phyloP scores from a whole-genome alignment of 2,888 invertebrate species.

The Entomobrya proxima region DNA sequence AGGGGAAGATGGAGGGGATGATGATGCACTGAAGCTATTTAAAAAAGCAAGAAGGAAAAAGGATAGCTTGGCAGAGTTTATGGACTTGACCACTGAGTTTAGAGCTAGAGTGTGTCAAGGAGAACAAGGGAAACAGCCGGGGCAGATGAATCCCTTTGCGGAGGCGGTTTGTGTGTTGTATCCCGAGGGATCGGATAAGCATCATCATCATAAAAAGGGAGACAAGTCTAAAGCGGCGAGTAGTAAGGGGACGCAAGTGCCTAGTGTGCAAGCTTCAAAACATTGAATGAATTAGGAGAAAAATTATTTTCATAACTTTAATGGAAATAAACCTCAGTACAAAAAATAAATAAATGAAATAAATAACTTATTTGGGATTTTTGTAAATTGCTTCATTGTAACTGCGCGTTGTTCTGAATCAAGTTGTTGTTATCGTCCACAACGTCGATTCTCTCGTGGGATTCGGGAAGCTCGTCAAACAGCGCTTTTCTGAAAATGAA shows the following conservation, averaged over 20 bases:
- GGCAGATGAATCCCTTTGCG: conserved; percentile 31
- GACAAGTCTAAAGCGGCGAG: not conserved
- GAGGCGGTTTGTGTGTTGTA: conserved; percentile 45
- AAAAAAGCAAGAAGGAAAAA: conserved; percentile 42
- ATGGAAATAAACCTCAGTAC: not conserved
- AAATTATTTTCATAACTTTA: not conserved
- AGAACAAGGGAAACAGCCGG: not conserved
- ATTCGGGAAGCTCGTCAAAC: not conserved
- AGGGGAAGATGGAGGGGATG: conserved; percentile 22
- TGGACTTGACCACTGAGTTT: conserved; percentile 43
- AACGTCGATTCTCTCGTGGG: not conserved
- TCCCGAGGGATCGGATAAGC: conserved; percentile 8
- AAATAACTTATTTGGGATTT: not conserved
- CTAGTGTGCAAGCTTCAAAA: not conserved
- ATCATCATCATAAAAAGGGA: no score
- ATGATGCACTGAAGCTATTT: conserved; percentile 35
- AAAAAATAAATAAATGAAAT: not conserved
- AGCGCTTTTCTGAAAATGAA: not conserved
- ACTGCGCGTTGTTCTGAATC: not conserved
- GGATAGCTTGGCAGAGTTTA: conserved; percentile 42
- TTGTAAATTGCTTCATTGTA: not conserved
- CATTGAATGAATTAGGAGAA: not conserved
- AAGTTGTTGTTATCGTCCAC: conserved; percentile 19
- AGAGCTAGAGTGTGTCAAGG: conserved; percentile 19
- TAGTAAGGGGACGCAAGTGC: not conserved